phyloP scores from a whole-genome alignment of 1,140 invertebrate genomes.

The Hydropsyche tenuis region DNA sequence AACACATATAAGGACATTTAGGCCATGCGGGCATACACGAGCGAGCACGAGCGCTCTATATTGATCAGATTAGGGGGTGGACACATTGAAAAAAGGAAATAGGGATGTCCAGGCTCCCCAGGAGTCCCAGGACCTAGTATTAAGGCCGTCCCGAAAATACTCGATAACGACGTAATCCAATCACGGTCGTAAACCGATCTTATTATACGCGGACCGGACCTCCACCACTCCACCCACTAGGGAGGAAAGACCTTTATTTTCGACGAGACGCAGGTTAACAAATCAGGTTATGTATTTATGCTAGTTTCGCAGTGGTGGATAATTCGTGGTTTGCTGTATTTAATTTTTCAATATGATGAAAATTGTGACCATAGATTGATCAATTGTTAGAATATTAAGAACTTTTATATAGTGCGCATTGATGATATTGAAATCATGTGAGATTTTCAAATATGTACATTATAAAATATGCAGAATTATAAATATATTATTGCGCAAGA shows the following conservation, averaged over 20 bases:
- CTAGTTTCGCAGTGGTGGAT: too few species aligned
- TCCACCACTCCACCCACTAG: neutral
- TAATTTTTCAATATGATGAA: too few species aligned
- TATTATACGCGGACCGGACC: conserved; percentile 18
- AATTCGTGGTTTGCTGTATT: too few species aligned
- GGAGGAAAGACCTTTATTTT: conserved; percentile 10
- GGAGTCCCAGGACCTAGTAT: neutral
- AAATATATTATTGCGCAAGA: too few species aligned
- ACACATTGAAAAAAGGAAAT: conserved; percentile 20
- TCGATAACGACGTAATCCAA: conserved; percentile 28
- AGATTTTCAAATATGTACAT: too few species aligned
- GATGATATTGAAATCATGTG: too few species aligned
- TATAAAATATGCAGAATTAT: too few species aligned
- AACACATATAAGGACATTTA: neutral
- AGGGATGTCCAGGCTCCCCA: neutral
- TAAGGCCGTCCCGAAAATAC: conserved; percentile 24
- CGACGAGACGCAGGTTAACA: conserved; percentile 15
- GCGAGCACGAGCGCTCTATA: neutral
- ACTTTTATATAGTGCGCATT: too few species aligned
- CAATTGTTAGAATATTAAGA: too few species aligned
- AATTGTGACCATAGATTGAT: too few species aligned
- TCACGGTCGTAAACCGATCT: conserved; percentile 27
- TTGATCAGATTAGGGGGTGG: neutral
- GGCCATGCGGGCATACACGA: neutral
- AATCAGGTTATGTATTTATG: conserved; percentile 1